Evolutionary conservation across 2,113 vertebrate genomes (phyloP).

Genomic region (Ivindomyrus marchei): DNA sequence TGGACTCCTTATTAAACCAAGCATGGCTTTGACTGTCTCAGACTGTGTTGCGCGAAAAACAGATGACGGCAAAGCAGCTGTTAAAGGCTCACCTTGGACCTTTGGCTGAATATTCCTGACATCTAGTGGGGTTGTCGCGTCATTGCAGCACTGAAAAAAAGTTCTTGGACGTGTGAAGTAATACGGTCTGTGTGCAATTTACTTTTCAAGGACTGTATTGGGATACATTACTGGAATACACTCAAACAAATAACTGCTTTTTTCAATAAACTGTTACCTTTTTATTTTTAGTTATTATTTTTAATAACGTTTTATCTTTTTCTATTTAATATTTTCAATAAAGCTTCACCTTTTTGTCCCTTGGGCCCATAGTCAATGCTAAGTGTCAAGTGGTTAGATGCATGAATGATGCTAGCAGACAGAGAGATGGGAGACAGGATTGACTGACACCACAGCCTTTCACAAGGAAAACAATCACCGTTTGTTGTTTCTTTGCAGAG

Average conservation of each 20-base stretch:
- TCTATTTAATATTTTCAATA: background rate
- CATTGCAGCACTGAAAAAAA: background rate
- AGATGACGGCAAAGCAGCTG: background rate
- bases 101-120: background rate
- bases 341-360: background rate
- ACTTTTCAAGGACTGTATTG: background rate
- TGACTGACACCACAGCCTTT: slow-evolving; percentile 2
- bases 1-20: background rate
- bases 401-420: background rate
- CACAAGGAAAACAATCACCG: background rate
- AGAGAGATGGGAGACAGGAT: background rate
- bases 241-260: background rate
- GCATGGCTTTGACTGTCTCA: background rate
- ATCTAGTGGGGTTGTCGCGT: background rate
- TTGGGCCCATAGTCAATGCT: background rate
- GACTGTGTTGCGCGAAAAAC: background rate
- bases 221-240: background rate
- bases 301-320: background rate
- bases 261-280: background rate
- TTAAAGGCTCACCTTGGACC: background rate
- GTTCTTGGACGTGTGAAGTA: background rate
- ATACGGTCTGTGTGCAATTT: background rate
- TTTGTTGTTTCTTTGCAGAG: background rate
- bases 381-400: background rate
- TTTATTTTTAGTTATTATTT: background rate